Percentiles rank a stretch among this genome's conserved stretches.
Evolutionary conservation across 2,797 vertebrate genomes (phyloP).

Genomic region (Gallirallus australis): DNA sequence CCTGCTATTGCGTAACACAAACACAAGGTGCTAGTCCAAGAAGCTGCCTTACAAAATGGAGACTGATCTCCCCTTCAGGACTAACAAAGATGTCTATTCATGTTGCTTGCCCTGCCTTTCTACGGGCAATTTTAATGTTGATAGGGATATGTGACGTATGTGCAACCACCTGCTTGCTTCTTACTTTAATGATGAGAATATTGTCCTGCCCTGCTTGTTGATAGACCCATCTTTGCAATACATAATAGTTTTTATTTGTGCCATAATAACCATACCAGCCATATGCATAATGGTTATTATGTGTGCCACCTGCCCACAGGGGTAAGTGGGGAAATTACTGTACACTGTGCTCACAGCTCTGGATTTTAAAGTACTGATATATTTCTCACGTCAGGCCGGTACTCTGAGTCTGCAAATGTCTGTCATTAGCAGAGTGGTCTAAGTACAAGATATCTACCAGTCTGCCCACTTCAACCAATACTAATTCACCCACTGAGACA

Average conservation of each 20-base stretch:
- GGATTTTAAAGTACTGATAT: not conserved
- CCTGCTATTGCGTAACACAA: not conserved
- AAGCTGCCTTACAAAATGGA: not conserved
- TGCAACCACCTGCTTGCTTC: not conserved
- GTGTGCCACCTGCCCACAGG: not conserved
- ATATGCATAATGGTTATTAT: not conserved
- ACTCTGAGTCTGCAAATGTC: not conserved
- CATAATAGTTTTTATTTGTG: not conserved
- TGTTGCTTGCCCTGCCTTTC: not conserved
- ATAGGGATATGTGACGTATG: not conserved
- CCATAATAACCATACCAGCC: not conserved
- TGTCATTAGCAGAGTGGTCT: not conserved
- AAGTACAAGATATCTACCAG: not conserved
- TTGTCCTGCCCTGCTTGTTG: not conserved
- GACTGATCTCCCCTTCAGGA: not conserved
- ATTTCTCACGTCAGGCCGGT: not conserved
- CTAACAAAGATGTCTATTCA: not conserved
- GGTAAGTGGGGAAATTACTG: not conserved
- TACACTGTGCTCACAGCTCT: accelerated
- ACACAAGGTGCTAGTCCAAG: not conserved
- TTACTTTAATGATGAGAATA: not conserved
- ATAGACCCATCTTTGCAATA: not conserved
- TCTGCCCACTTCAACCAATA: not conserved
- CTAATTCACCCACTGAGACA: not conserved
- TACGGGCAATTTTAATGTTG: not conserved